Conservation (phyloP, 2,797 vertebrate species). For the Jordanella pulchra region DNA sequence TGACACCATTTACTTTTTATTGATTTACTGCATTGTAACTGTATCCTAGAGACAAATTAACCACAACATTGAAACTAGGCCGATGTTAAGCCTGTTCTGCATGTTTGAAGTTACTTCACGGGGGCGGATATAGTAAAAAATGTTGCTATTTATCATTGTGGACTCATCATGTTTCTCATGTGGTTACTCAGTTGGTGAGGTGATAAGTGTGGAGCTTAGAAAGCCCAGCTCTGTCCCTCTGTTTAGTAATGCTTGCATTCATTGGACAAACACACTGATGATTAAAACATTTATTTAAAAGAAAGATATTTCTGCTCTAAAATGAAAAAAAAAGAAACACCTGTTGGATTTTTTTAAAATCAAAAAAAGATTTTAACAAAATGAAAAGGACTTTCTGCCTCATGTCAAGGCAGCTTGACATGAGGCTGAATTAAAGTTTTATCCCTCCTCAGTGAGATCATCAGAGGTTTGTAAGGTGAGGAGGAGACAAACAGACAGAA, state of each 20-base stretch:
- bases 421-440: neutral
- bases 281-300: constrained; percentile 70
- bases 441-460: neutral
- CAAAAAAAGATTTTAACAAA: constrained; percentile 32
- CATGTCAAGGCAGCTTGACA: too few relatives aligned
- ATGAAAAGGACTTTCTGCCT: constrained; percentile 66
- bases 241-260: too few relatives aligned
- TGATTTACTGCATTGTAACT: constrained; percentile 8
- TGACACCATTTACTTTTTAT: neutral
- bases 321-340: constrained; percentile 36
- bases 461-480: neutral
- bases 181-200: neutral
- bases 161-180: neutral
- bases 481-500: neutral
- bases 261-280: constrained; percentile 34
- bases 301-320: constrained; percentile 28
- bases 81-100: neutral
- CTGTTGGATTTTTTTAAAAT: constrained; percentile 14
- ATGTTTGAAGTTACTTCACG: neutral
- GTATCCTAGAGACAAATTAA: neutral
- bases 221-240: too few relatives aligned
- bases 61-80: neutral
- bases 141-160: neutral
- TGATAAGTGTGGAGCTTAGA: too few relatives aligned
- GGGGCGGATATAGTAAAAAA: neutral